phyloP scores from a whole-genome alignment of 2,888 invertebrate species.

The Stratiomys singularior region DNA sequence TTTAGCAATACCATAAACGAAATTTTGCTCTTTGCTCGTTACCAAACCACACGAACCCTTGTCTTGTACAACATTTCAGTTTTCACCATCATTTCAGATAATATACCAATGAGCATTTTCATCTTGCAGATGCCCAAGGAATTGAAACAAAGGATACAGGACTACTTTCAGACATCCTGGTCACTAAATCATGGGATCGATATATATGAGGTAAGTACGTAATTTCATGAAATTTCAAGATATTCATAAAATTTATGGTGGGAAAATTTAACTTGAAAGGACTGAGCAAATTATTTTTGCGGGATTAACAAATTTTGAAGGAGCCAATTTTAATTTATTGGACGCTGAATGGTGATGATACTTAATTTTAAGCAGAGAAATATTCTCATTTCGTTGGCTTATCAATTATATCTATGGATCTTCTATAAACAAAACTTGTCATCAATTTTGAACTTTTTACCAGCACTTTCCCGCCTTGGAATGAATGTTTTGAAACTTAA shows the following conservation, averaged over 20 bases:
- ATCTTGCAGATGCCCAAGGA: conserved; percentile 82
- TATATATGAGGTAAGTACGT: conserved; percentile 84
- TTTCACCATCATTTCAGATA: not conserved
- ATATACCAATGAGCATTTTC: not conserved
- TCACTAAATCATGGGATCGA: conserved; percentile 97
- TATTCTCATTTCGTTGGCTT: no score
- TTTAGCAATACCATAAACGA: not conserved
- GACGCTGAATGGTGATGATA: no score
- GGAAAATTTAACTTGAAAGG: no score
- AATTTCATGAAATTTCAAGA: not conserved
- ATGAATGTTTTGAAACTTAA: no score
- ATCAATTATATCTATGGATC: no score
- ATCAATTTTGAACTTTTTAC: no score
- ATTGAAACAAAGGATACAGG: conserved; percentile 94
- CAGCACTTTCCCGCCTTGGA: no score
- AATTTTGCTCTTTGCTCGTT: not conserved
- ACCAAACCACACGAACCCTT: not conserved
- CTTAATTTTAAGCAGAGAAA: no score
- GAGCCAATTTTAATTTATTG: no score
- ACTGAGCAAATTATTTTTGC: no score
- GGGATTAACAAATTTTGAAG: no score
- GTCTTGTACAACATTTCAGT: not conserved
- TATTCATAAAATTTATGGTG: not conserved
- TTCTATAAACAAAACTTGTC: no score
- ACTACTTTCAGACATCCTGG: conserved; percentile 98